Conservation (phyloP, 2,888 invertebrate genomes). For the Drosophila anceps region DNA sequence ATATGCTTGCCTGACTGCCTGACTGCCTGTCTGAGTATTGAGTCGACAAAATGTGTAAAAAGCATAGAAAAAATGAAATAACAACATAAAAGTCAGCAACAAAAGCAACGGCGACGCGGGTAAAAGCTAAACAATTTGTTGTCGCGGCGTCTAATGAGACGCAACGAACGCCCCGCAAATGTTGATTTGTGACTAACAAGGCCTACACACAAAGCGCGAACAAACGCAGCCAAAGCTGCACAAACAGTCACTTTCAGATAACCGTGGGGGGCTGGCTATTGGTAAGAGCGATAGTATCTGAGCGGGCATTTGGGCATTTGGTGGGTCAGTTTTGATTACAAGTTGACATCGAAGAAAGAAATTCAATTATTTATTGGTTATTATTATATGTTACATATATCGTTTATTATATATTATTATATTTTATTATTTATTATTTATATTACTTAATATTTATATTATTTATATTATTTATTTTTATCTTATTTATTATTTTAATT, state of each 20-base stretch:
- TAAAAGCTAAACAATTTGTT: constrained; percentile 63
- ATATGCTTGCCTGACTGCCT: constrained; percentile 10
- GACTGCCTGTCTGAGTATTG: background rate
- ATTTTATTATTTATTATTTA: background rate
- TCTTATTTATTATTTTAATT: too few relatives aligned
- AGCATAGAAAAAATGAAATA: background rate
- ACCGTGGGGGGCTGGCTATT: background rate
- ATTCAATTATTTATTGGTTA: background rate
- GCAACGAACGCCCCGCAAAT: constrained; percentile 47
- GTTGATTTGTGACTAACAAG: constrained; percentile 38
- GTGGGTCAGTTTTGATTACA: background rate
- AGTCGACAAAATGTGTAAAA: constrained; percentile 23
- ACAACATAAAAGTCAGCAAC: constrained; percentile 17
- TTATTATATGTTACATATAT: background rate
- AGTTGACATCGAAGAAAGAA: background rate
- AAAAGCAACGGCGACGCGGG: constrained; percentile 45
- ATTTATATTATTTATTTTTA: too few relatives aligned
- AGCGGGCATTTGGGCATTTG: background rate
- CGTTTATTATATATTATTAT: background rate
- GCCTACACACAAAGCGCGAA: constrained; percentile 26
- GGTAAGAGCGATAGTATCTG: background rate
- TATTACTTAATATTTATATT: too few relatives aligned
- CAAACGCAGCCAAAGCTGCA: background rate
- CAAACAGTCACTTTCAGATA: constrained; percentile 13
- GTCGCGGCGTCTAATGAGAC: constrained; percentile 59